These are phyloP conservation scores for Columba janthina DNA, from an alignment of 2,113 vertebrate genomes.

Conservation along the genomic window DNA sequence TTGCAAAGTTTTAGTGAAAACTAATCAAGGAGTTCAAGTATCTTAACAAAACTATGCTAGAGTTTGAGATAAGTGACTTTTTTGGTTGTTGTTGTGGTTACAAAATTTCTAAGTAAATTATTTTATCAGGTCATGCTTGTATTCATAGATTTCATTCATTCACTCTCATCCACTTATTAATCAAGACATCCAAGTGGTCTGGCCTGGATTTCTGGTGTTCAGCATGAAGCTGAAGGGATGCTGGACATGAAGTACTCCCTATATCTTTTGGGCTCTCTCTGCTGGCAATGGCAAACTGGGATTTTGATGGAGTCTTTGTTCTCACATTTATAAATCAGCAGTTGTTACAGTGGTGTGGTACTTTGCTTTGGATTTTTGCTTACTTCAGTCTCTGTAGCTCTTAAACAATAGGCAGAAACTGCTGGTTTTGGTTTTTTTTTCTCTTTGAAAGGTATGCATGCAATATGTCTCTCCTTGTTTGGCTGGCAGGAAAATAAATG, in stretches of 20 bases:
- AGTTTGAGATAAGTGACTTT: neutral
- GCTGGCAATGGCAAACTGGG: neutral
- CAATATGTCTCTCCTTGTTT: neutral
- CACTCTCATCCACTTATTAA: neutral
- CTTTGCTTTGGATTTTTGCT: neutral
- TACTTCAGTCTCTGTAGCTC: neutral
- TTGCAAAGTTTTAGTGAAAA: neutral
- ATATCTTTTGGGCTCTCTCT: neutral
- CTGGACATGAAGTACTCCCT: neutral
- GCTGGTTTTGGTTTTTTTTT: neutral
- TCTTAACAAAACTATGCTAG: neutral
- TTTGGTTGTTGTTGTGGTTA: neutral
- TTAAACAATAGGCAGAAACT: neutral
- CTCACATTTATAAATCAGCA: neutral
- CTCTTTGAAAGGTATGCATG: accelerated
- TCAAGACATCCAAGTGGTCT: neutral
- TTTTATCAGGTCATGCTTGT: neutral
- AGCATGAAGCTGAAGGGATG: accelerated
- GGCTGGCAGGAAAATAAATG: neutral
- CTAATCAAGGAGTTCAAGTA: neutral
- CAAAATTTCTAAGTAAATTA: neutral
- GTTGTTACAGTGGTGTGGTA: neutral
- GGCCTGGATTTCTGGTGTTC: neutral
- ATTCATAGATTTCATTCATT: neutral
- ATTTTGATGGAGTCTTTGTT: neutral